These are phyloP conservation scores for Eunapius fragilis DNA, from an alignment of 37 sponge, comb jelly and placozoan genomes.

Conservation along the genomic window DNA sequence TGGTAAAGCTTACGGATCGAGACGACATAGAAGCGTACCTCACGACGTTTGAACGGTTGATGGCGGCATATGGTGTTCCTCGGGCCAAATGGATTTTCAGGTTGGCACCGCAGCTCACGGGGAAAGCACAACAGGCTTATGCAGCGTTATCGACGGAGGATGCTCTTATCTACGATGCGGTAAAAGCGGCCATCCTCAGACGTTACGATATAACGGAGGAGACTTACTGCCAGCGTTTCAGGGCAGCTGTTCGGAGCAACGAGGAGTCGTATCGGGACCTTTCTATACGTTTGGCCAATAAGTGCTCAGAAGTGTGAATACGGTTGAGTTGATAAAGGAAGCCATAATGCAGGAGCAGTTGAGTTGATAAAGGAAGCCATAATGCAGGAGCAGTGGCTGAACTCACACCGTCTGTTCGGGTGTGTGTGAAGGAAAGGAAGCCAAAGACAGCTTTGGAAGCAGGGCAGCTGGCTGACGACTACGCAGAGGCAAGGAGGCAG, in stretches of 20 bases:
- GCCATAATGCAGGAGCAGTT: conserved; percentile 8
- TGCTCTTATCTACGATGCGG: conserved; percentile 9
- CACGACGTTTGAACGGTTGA: conserved; percentile 5
- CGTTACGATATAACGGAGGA: conserved; percentile 36
- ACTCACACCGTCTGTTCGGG: neutral
- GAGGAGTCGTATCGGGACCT: neutral
- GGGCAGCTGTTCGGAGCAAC: conserved; percentile 11
- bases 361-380: neutral
- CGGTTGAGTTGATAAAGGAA: neutral
- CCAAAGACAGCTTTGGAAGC: conserved; percentile 4
- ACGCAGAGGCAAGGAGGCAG: conserved; percentile 1
- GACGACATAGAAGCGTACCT: conserved; percentile 31
- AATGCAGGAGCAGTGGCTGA: neutral
- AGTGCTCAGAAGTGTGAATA: neutral
- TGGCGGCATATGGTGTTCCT: conserved; percentile 2
- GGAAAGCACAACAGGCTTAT: conserved; percentile 49
- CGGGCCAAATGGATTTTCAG: neutral
- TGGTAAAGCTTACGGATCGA: conserved; percentile 1
- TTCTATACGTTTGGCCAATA: neutral
- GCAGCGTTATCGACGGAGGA: conserved; percentile 40
- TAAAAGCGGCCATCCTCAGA: conserved; percentile 30
- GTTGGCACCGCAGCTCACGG: conserved; percentile 27
- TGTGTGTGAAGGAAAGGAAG: neutral
- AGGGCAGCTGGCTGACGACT: neutral
- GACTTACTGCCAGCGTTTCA: conserved; percentile 27